These are phyloP conservation scores for Pyrrhia umbra DNA, from an alignment of 2,888 invertebrate genomes.

Conservation along the genomic window DNA sequence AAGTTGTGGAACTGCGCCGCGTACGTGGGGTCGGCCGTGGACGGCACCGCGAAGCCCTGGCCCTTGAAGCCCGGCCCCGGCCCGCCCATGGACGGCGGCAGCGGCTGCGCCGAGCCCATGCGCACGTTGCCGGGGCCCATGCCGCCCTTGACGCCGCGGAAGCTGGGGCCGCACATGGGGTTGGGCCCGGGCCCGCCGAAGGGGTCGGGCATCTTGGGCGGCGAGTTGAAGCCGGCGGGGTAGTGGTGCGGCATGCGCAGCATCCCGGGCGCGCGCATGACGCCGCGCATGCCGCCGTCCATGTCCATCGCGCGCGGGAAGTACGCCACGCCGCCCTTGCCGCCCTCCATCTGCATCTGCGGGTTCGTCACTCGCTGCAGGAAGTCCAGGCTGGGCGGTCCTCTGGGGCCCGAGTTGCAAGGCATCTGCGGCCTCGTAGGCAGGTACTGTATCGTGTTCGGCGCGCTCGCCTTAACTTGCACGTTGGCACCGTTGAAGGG, in stretches of 20 bases:
- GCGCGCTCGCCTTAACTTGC: conserved; percentile 98
- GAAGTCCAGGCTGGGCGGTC: conserved; percentile 97
- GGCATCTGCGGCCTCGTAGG: conserved; percentile 97
- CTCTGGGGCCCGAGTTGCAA: conserved; percentile 92
- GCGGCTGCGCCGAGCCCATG: conserved; percentile 91
- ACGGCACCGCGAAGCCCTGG: conserved; percentile 95
- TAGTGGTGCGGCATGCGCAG: conserved; percentile 87
- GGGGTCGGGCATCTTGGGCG: conserved; percentile 85
- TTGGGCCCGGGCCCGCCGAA: conserved; percentile 73
- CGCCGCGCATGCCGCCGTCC: conserved; percentile 87
- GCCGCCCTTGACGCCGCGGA: conserved; percentile 82
- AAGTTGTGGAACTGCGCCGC: conserved; percentile 99
- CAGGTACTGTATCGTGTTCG: conserved; percentile 99
- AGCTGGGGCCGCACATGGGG: conserved; percentile 82
- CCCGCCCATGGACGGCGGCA: conserved; percentile 95
- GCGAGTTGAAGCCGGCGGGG: conserved; percentile 85
- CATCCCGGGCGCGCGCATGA: conserved; percentile 83
- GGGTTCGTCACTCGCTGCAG: conserved; percentile 97
- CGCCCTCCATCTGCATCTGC: conserved; percentile 92
- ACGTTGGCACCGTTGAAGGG: conserved; percentile 93
- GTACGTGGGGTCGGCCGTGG: conserved; percentile 97
- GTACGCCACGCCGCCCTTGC: conserved; percentile 91
- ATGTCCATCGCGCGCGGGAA: conserved; percentile 91
- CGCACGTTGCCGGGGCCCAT: conserved; percentile 79
- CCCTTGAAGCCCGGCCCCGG: conserved; percentile 92